Evolutionary conservation across 1,140 invertebrate species (phyloP), one percentile per base, ranked within the genome.

Genomic region (Diabrotica undecimpunctata): DNA sequence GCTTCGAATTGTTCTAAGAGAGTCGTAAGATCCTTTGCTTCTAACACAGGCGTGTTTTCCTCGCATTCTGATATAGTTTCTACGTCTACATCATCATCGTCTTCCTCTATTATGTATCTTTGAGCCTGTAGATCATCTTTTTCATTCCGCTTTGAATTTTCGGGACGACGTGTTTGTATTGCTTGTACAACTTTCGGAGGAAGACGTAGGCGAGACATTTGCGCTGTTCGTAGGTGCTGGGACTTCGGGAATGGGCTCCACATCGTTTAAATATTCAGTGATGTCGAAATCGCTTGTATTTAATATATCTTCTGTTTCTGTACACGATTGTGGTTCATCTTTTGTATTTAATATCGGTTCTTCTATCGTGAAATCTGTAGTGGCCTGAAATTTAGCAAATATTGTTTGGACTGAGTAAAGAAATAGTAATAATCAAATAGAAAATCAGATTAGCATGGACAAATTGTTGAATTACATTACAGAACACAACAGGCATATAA

Each of bases 1-100:
- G 80, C 80, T 74, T 85, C 83, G 77, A 84, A 85, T 74, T 84
- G 82, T 63, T 83, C 81, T 25, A 84, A 71, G 12, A 84, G 74
- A 72, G 81, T 82, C 25, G 73, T 73, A 5, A 83, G 58, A 75
- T 84, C 82, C n/a, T 75, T 71, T 37, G 83, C 83, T 72, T 83
- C 78, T 39, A 84, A 75, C 55, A 82, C 80, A 69, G 76, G 67
- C 62, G 72, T 37, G 12, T 41, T 57, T 37, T 57, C 55, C 36
- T 38, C 55, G 12, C 36, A 37, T 14, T 74, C 71, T n/a, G 72
- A 72, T 25, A 78, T 64, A 11, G 75, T 77, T 65, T 74, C 75
- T 54, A 78, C 72, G 70, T 78, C 77, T 52, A 78, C 66, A 57
- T 69, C 55, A 12, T 61, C 55, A n/a, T 61, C 25, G 35, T 67